These are phyloP conservation scores for Melanargia galathea DNA, from an alignment of 2,888 invertebrate genomes.

Conservation along the genomic window DNA sequence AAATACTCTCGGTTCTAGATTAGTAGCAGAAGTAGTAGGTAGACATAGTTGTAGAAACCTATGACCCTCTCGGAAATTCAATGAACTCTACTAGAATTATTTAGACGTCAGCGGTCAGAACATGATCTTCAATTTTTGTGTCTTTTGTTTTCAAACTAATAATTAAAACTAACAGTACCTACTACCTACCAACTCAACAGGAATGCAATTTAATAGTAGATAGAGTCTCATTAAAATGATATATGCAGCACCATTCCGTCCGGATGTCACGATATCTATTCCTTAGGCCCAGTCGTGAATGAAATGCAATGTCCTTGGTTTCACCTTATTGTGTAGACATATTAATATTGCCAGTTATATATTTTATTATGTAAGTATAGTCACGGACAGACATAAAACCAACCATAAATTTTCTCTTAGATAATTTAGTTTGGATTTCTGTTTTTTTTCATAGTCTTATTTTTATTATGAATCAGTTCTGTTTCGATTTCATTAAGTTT, in stretches of 20 bases:
- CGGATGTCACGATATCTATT: constrained; percentile 41
- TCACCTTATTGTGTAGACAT: constrained; percentile 18
- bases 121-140: neutral
- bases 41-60: too few relatives aligned
- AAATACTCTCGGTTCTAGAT: too few relatives aligned
- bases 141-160: neutral
- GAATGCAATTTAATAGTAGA: constrained; percentile 25
- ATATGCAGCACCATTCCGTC: constrained; percentile 32
- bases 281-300: constrained; percentile 31
- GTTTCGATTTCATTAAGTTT: too few relatives aligned
- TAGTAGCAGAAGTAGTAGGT: too few relatives aligned
- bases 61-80: too few relatives aligned
- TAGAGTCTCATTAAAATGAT: constrained; percentile 39
- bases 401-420: neutral
- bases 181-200: neutral
- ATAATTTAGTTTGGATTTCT: neutral
- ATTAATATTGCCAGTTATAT: constrained; percentile 3
- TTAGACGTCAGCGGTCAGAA: too few relatives aligned
- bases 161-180: constrained; percentile 1
- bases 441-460: neutral
- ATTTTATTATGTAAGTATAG: neutral
- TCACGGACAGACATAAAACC: neutral
- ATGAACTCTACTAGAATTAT: too few relatives aligned
- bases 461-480: neutral
- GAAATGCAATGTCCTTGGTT: constrained; percentile 33